These are phyloP conservation scores for Drosophila rufa DNA, from an alignment of 1,140 invertebrate species.

Conservation along the genomic window DNA sequence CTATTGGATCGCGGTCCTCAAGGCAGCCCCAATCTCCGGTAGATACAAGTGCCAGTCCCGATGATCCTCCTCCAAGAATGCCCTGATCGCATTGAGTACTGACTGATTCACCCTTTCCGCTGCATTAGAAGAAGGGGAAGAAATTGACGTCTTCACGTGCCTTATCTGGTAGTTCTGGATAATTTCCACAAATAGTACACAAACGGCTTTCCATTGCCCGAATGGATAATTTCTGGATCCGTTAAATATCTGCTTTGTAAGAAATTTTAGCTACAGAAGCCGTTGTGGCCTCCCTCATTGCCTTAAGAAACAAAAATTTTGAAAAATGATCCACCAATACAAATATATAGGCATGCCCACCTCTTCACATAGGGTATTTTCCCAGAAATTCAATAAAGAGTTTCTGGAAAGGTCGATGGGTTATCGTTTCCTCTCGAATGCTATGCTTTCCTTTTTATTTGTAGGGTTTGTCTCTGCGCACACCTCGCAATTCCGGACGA, in stretches of 20 bases:
- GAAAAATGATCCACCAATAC: too few species aligned
- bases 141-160: not conserved
- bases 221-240: not conserved
- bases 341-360: too few species aligned
- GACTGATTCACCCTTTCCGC: not conserved
- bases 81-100: not conserved
- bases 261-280: too few species aligned
- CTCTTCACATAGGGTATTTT: too few species aligned
- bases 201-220: not conserved
- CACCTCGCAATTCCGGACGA: not conserved
- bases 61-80: not conserved
- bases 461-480: too few species aligned
- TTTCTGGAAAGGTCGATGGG: conserved; percentile 5
- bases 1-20: not conserved
- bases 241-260: too few species aligned
- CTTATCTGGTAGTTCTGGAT: not conserved
- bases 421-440: too few species aligned
- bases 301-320: too few species aligned
- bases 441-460: too few species aligned
- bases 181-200: not conserved
- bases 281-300: too few species aligned
- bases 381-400: not conserved
- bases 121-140: not conserved
- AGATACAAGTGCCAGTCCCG: not conserved
- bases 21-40: not conserved